Evolutionary conservation across 37 sponge, comb jelly and placozoan species (phyloP).

Genomic region (Petrosia ficiformis): DNA sequence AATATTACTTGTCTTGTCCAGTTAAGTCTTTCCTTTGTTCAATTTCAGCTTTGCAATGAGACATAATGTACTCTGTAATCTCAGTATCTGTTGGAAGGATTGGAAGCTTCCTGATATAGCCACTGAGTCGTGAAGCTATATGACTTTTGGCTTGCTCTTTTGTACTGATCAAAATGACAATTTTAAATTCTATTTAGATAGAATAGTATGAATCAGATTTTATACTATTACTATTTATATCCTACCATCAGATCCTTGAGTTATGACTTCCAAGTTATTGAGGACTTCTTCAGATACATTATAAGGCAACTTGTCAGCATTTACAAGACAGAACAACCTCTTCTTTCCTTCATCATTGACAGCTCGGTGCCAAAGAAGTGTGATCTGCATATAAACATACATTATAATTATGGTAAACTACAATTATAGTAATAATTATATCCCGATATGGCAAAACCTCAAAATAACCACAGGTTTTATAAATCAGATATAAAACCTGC

Average conservation of each 20-base stretch:
- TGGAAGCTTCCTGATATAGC: not conserved
- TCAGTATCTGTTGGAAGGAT: not conserved
- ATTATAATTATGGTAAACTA: too few relatives aligned
- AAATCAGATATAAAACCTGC: too few relatives aligned
- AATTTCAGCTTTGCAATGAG: not conserved
- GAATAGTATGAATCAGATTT: not conserved
- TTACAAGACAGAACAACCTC: not conserved
- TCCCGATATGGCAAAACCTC: too few relatives aligned
- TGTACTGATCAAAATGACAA: not conserved
- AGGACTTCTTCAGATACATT: not conserved
- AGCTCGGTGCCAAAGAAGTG: slow-evolving; percentile 3
- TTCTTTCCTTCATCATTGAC: slow-evolving; percentile 7
- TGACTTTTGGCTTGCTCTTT: slow-evolving; percentile 1
- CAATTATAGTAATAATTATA: too few relatives aligned
- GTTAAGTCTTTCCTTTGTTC: not conserved
- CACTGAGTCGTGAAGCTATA: slow-evolving; percentile 3
- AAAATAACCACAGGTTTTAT: too few relatives aligned
- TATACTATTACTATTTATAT: not conserved
- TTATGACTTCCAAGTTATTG: not conserved
- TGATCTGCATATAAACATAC: not conserved
- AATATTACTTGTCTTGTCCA: not conserved
- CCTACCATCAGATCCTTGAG: not conserved
- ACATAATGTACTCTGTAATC: not conserved
- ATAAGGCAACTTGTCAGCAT: slow-evolving; percentile 8
- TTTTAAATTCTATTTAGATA: not conserved